Conservation (phyloP, 2,797 vertebrate species). For the Siniperca obscura region DNA sequence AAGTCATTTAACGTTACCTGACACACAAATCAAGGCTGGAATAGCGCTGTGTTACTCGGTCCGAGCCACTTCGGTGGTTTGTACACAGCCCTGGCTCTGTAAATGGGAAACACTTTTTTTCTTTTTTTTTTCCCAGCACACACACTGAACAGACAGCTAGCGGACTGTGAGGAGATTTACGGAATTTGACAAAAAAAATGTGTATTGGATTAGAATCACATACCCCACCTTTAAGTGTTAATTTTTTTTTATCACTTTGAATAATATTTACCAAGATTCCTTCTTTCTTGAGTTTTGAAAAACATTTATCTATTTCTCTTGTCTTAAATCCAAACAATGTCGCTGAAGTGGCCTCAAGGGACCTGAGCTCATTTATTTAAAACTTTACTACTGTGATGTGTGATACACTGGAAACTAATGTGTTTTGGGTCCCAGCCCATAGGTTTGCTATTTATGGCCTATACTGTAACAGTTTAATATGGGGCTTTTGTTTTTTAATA, state of each 20-base stretch:
- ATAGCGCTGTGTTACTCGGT: no score
- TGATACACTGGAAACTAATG: neutral
- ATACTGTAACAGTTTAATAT: conserved; percentile 14
- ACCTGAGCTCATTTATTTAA: conserved; percentile 6
- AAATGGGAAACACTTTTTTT: no score
- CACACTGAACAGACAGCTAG: no score
- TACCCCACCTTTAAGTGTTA: neutral
- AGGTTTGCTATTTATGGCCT: neutral
- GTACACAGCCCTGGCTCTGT: no score
- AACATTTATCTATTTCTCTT: neutral
- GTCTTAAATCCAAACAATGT: conserved; percentile 4
- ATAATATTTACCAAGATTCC: neutral
- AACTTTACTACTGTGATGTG: neutral
- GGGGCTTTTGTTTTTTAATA: conserved; percentile 28
- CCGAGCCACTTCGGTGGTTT: no score
- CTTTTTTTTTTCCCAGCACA: no score
- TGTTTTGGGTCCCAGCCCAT: neutral
- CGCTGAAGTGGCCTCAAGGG: neutral
- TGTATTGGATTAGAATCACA: no score
- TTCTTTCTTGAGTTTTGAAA: neutral
- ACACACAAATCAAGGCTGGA: no score
- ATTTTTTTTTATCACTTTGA: neutral
- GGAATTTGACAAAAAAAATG: no score
- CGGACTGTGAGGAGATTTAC: no score
- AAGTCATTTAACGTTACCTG: no score